Base-by-base conservation (phyloP, 1,140 invertebrate genomes). In the Cardiocondyla obscurior region DNA sequence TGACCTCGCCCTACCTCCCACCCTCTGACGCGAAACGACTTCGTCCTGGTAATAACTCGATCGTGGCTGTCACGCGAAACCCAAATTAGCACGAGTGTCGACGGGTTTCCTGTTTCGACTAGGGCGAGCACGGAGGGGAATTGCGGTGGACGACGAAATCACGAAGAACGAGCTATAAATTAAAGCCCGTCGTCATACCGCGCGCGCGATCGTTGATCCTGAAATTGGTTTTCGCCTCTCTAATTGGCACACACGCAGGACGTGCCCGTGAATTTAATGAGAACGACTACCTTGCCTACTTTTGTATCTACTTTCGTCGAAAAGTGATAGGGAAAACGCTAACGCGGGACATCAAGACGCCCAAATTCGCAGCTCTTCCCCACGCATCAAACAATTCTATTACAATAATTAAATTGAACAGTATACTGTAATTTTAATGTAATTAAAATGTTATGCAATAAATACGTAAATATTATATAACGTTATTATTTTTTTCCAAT, bases 101-200 rank as follows among this genome's bases (percentile, higher is more conserved):
- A 87, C 85, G 82, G 85, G 86, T 87, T 87, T 86, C 88, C 85
- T 82, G 83, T 88, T 85, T 85, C 81, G 85, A 88, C 89, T 88
- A 70, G 82, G 72, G 73, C 64, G 77, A 69, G 51, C 60, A 81
- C 57, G 65, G 72, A 69, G 73, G 69, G 86, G 70, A 87, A 76
- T 65, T 82, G 83, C 83, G 83, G 73, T 83, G 87, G 81, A 85
- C 79, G 86, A 55, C 79, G 89, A 84, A 86, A 88, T 91, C 83
- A 88, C 73, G 83, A 88, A 90, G 89, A 91, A 91, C 89, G 86
- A 87, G 89, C 88, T 82, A 88, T 90, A 89, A 89, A 90, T 90
- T 86, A 73, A 81, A 58, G 55, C 77, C 72, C 85, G 86, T 87
- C 87, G 85, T 85, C 86, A 82, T 83, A 49, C 64, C 74, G 81